Percentiles rank a stretch among this genome's conserved stretches.
Conservation (phyloP, 2,888 invertebrate species). For the Tiphia femorata region DNA sequence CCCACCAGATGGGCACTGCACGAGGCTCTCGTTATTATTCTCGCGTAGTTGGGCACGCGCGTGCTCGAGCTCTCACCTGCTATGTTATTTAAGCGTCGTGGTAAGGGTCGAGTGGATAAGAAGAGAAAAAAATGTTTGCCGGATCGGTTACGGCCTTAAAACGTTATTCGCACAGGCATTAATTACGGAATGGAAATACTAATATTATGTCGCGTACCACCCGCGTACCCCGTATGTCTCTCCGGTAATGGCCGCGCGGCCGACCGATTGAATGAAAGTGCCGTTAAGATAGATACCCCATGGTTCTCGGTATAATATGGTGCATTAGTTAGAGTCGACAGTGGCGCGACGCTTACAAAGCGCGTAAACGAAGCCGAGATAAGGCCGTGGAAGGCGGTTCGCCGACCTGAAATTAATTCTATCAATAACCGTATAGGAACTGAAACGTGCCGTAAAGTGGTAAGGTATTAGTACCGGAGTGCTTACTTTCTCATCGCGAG, state of each 20-base stretch:
- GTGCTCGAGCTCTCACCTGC: too few species aligned
- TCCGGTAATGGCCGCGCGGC: conserved; percentile 38
- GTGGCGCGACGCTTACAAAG: conserved; percentile 42
- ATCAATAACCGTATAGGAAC: conserved; percentile 38
- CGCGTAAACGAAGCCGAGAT: conserved; percentile 40
- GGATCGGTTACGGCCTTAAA: too few species aligned
- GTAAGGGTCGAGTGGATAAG: too few species aligned
- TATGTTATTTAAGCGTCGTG: too few species aligned
- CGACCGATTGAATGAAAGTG: conserved; percentile 52
- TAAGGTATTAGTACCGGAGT: too few species aligned
- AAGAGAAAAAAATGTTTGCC: too few species aligned
- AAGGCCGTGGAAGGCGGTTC: conserved; percentile 47
- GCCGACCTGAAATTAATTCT: conserved; percentile 44
- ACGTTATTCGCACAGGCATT: too few species aligned
- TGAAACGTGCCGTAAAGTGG: conserved; percentile 15
- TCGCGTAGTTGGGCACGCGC: too few species aligned
- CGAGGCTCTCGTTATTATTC: too few species aligned
- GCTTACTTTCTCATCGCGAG: not conserved
- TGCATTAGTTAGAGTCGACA: conserved; percentile 47
- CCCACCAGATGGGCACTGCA: too few species aligned
- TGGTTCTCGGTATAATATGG: conserved; percentile 43
- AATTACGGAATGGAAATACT: conserved; percentile 41
- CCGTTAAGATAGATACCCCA: conserved; percentile 49
- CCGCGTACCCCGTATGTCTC: conserved; percentile 41
- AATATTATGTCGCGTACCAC: conserved; percentile 41